Percentiles rank a stretch among this genome's conserved stretches.
Conservation (phyloP, 2,888 invertebrate species). For the Margaritifera margaritifera region DNA sequence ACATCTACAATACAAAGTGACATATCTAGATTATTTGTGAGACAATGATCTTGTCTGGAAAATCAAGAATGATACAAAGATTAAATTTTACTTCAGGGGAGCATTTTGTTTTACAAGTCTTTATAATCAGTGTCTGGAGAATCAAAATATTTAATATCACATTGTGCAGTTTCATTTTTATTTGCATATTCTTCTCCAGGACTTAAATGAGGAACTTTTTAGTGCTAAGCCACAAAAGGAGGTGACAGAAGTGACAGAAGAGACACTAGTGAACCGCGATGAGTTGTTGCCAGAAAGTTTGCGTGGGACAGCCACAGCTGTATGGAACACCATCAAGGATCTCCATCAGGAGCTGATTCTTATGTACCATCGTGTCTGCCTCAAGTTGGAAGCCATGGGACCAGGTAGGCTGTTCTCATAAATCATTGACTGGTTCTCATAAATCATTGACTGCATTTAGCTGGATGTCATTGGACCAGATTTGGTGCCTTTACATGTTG, state of each 20-base stretch:
- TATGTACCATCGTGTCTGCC: constrained; percentile 70
- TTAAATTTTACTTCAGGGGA: no score
- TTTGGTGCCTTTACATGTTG: neutral
- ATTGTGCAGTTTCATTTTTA: neutral
- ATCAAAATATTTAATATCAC: no score
- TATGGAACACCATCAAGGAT: constrained; percentile 70
- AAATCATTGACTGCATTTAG: neutral
- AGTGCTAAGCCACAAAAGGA: constrained; percentile 38
- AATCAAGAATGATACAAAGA: no score
- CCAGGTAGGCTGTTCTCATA: constrained; percentile 34
- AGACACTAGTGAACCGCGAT: constrained; percentile 31
- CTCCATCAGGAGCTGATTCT: constrained; percentile 70
- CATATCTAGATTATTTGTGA: no score
- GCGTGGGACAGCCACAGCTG: constrained; percentile 56
- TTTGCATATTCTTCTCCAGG: constrained; percentile 53
- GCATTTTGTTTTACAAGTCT: no score
- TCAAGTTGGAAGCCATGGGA: constrained; percentile 64
- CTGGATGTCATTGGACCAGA: neutral
- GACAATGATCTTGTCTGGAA: no score
- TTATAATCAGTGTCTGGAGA: no score
- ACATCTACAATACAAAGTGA: no score
- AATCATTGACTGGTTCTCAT: neutral
- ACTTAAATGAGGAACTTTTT: constrained; percentile 65
- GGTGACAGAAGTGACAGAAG: constrained; percentile 25
- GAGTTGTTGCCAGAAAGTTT: constrained; percentile 43